phyloP scores from a whole-genome alignment of 2,113 vertebrate genomes.

The Tyrannus savana region DNA sequence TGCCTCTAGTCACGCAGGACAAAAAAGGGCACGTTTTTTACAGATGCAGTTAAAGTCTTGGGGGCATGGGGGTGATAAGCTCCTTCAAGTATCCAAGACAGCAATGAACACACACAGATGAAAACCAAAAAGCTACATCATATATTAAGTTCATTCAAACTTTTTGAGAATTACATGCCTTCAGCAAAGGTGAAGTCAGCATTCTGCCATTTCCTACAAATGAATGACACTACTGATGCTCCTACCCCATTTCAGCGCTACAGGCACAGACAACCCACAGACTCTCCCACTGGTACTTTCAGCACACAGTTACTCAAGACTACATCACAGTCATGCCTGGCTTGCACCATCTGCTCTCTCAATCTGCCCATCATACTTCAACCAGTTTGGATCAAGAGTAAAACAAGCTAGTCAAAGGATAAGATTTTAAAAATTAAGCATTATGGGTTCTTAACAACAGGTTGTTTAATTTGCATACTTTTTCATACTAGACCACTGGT shows the following conservation, averaged over 20 bases:
- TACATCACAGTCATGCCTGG: neutral
- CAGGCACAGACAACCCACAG: rapidly evolving
- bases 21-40: neutral
- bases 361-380: neutral
- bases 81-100: neutral
- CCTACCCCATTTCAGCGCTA: neutral
- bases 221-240: neutral
- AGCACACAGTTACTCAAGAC: neutral
- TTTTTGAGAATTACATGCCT: neutral
- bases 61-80: rapidly evolving
- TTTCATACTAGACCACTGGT: neutral
- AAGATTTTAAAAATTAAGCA: neutral
- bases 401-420: neutral
- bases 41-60: neutral
- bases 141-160: neutral
- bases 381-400: neutral
- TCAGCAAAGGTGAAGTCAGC: neutral
- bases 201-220: neutral
- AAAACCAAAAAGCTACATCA: neutral
- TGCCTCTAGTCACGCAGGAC: too few species aligned
- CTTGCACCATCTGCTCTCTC: neutral
- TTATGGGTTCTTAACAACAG: neutral
- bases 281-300: neutral
- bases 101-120: neutral
- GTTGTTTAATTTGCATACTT: neutral